A percentile compares a stretch with the other conserved stretches of the same genome.
Conservation (phyloP, 1,140 invertebrate species). For the Leptonema lineaticorne region DNA sequence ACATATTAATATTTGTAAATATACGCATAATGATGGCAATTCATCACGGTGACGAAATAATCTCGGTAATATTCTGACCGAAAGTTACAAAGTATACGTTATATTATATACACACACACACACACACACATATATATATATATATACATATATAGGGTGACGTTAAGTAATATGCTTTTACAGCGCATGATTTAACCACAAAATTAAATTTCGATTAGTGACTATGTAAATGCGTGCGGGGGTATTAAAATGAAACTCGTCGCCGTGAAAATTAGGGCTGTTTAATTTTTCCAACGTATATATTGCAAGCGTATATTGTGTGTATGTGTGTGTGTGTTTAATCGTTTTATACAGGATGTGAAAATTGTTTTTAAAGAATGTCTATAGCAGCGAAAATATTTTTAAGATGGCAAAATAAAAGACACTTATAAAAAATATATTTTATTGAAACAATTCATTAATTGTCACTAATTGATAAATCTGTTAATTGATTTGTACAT, state of each 20-base stretch:
- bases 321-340: too few relatives aligned
- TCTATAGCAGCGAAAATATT: not conserved
- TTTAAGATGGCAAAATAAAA: too few relatives aligned
- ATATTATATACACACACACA: not conserved
- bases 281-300: not conserved
- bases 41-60: not conserved
- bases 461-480: too few relatives aligned
- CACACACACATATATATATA: not conserved
- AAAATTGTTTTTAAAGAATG: too few relatives aligned
- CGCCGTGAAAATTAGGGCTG: not conserved
- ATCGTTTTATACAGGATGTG: too few relatives aligned
- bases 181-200: not conserved
- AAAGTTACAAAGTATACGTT: not conserved
- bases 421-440: too few relatives aligned
- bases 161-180: too few relatives aligned
- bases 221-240: constrained; percentile 2
- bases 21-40: not conserved
- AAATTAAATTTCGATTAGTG: constrained; percentile 11
- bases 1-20: too few relatives aligned
- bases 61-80: not conserved
- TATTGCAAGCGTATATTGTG: not conserved
- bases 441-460: too few relatives aligned
- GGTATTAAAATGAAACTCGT: not conserved
- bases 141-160: not conserved
- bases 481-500: too few relatives aligned